A percentile compares a stretch with the other conserved stretches of the same genome.
These are phyloP conservation scores for Protobothrops mucrosquamatus DNA, from an alignment of 2,113 vertebrate genomes.

Conservation along the genomic window DNA sequence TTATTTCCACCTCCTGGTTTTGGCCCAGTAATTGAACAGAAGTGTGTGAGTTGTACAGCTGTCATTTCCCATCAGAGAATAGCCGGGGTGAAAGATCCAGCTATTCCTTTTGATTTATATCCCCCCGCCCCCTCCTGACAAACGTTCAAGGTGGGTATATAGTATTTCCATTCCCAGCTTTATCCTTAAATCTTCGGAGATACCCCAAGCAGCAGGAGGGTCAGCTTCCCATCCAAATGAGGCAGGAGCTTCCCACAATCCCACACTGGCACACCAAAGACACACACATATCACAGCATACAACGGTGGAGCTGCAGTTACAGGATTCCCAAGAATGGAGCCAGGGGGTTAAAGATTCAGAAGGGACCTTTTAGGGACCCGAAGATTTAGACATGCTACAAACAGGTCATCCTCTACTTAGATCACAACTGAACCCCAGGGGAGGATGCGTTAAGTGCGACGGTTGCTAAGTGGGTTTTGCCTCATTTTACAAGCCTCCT, in stretches of 20 bases:
- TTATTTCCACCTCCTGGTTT: neutral
- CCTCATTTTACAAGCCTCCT: neutral
- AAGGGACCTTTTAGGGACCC: neutral
- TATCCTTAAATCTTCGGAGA: neutral
- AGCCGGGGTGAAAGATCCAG: neutral
- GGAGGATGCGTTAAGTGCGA: neutral
- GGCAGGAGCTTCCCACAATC: neutral
- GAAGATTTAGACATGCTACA: neutral
- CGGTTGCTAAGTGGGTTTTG: neutral
- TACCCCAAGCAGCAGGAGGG: neutral
- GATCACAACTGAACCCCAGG: too few species aligned
- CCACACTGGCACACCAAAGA: neutral
- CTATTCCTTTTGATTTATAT: neutral
- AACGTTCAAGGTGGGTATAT: neutral
- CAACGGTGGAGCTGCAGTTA: neutral
- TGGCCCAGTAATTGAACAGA: neutral
- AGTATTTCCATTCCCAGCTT: neutral
- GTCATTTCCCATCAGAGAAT: neutral
- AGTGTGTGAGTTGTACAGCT: neutral
- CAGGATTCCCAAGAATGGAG: neutral
- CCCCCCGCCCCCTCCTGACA: neutral
- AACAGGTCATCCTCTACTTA: too few species aligned
- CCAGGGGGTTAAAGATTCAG: neutral
- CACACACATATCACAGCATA: neutral
- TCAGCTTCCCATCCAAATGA: neutral